Evolutionary conservation across 1,140 invertebrate genomes (phyloP), one percentile per base, ranked within the genome.

Genomic region (Akabosia matsudoensis): DNA sequence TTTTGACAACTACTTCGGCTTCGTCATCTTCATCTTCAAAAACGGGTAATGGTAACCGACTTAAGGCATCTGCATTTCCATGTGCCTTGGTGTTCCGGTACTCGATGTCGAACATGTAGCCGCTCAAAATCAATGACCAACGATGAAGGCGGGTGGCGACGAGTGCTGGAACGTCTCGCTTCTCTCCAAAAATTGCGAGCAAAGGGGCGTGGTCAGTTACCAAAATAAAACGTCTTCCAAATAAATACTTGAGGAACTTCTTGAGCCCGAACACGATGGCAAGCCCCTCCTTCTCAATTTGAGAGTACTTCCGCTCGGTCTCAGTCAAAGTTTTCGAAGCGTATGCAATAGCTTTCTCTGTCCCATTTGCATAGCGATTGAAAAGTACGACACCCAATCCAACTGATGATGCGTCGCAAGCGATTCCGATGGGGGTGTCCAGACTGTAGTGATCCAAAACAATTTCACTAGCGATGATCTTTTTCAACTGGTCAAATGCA

Each of bases 271-370:
- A 87, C 54, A 88, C 76, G 30, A 89, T 84, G 1, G 85, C 83
- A 16, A 87, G 82, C 0, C 84, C 86, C 82, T 90, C 88, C 78
- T 86, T 86, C 45, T 90, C 87, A 3, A 87, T 82, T 74, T 88
- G 85, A n/a, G 83, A 81, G 80, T 89, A 89, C 18, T 86, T 86
- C 77, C 82, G 79, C 81, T 90, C 85, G 1, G 85, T 81, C 4
- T 54, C 33, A 24, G 81, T 84, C 7, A 89, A 79, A 2, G 85
- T 84, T 28, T 84, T 81, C 18, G 87, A 88, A 0, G 84, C 86
- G 81, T 82, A 88, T 16, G 83, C 83, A 26, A 89, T 85, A 0
- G 86, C 86, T 16, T 82, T 81, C 78, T 87, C 86, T 10, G 31
- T 26, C 0, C 82, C 85, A 77, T 86, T 82, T n/a, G 74, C 13